Percentiles rank a stretch among this genome's conserved stretches.
These are phyloP conservation scores for Lophochroa leadbeateri DNA, from an alignment of 2,113 vertebrate genomes.

Conservation along the genomic window DNA sequence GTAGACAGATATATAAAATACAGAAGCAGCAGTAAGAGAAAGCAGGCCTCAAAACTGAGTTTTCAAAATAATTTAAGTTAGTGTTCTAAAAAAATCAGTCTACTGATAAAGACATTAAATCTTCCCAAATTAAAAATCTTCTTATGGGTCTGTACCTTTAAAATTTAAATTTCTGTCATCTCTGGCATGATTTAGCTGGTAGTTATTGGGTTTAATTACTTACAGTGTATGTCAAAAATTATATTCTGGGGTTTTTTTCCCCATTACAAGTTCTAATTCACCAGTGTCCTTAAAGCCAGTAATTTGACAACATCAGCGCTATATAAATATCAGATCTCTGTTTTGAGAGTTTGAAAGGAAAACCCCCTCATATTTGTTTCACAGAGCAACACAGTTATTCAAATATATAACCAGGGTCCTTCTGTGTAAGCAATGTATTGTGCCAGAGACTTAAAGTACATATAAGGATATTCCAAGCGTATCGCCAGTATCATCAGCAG, in stretches of 20 bases:
- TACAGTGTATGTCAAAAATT: background rate
- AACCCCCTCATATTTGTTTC: background rate
- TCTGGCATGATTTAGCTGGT: background rate
- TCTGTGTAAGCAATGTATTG: background rate
- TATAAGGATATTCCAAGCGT: background rate
- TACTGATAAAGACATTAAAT: background rate
- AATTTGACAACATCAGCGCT: background rate
- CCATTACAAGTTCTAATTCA: background rate
- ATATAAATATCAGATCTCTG: background rate
- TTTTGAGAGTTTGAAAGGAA: background rate
- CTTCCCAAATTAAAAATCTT: background rate
- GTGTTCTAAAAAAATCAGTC: background rate
- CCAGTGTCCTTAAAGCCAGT: background rate
- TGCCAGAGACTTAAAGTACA: background rate
- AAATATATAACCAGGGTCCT: background rate
- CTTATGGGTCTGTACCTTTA: background rate
- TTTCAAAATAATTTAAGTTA: background rate
- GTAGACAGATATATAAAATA: background rate
- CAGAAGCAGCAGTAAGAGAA: background rate
- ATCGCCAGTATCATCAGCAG: background rate
- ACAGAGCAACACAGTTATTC: background rate
- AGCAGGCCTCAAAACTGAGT: background rate
- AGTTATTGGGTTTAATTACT: background rate
- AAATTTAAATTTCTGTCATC: background rate
- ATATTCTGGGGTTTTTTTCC: background rate